phyloP scores from a whole-genome alignment of 2,797 vertebrate species.

The Peromyscus aztecus region DNA sequence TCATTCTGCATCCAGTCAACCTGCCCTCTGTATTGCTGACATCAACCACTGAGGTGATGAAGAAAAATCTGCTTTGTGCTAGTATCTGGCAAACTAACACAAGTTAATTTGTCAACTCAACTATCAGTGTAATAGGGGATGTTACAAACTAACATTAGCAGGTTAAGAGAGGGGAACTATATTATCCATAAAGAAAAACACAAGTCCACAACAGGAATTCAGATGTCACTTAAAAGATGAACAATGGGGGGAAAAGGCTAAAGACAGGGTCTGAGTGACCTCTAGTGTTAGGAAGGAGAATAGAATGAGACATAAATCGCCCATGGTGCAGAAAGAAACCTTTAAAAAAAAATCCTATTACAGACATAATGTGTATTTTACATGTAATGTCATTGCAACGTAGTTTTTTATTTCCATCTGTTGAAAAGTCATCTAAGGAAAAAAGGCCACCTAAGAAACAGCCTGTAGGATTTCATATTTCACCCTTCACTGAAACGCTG shows the following conservation, averaged over 20 bases:
- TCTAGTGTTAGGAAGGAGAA: slow-evolving; percentile 84
- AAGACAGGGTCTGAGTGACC: slow-evolving; percentile 85
- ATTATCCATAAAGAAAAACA: slow-evolving; percentile 82
- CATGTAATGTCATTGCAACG: neutral
- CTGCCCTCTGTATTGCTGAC: slow-evolving; percentile 67
- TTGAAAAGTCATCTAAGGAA: slow-evolving; percentile 31
- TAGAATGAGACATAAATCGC: neutral
- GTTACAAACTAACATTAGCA: slow-evolving; percentile 82
- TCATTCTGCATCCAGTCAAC: slow-evolving; percentile 68
- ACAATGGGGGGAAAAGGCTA: neutral
- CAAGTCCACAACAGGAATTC: slow-evolving; percentile 76
- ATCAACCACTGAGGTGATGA: slow-evolving; percentile 72
- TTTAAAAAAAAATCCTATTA: neutral
- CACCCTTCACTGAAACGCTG: neutral
- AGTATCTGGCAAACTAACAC: slow-evolving; percentile 75
- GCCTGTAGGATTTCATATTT: slow-evolving; percentile 30
- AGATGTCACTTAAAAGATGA: slow-evolving; percentile 59
- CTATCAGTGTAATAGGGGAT: slow-evolving; percentile 80
- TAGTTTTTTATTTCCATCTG: neutral
- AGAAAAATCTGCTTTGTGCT: slow-evolving; percentile 75
- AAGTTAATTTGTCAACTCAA: slow-evolving; percentile 84
- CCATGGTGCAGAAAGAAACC: slow-evolving; percentile 1
- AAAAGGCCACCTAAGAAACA: slow-evolving; percentile 50
- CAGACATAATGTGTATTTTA: neutral
- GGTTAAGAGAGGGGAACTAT: slow-evolving; percentile 82